Base-by-base conservation (phyloP, 2,797 vertebrate genomes). In the Bradypodion pumilum region DNA sequence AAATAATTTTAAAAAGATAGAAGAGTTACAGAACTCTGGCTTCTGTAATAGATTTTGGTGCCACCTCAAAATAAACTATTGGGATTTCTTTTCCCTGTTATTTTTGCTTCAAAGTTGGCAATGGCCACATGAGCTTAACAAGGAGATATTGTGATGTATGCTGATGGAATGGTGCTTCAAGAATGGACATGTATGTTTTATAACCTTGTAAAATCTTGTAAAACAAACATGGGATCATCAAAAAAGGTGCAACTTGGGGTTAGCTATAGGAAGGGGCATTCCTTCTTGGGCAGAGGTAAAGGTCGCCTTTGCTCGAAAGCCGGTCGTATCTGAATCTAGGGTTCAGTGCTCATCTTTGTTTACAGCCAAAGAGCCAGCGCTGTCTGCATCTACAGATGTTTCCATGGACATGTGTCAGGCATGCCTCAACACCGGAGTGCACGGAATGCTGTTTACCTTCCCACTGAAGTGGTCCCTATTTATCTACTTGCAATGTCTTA, bases 61-160 rank as follows among this genome's bases (percentile, higher is more conserved):
- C 62, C 42, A 40, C 56, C 16, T 79, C 19, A 73, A 84, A 65
- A 72, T 3, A 84, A 40, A 27, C 76, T 37, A 35, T 44, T 19
- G 46, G 68, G 74, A 68, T 78, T 84, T 73, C 5, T 73, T 63
- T 73, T 40, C 21, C 59, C 60, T 8, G n/a, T 73, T 79, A 74
- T 73, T 42, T 59, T 79, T 74, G 35, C 76, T 74, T 3, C 79
- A 76, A 74, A 73, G 74, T 32, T 40, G 29, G 78, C 10, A 32
- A n/a, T 29, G 49, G 37, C 25, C 66, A 23, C 8, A 40, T 84
- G 74, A 74, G 77, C 76, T 35, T 66, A 40, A 35, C 77, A 79
- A 29, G 44, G 56, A 74, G 40, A 59, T 19, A 29, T 63, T n/a
- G 72, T 49, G 70, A 19, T 19, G 5, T 65, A 42, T 74, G 42